A percentile compares a stretch with the other conserved stretches of the same genome.
Conservation (phyloP, 2,797 vertebrate species). For the Distichodus sexfasciatus region DNA sequence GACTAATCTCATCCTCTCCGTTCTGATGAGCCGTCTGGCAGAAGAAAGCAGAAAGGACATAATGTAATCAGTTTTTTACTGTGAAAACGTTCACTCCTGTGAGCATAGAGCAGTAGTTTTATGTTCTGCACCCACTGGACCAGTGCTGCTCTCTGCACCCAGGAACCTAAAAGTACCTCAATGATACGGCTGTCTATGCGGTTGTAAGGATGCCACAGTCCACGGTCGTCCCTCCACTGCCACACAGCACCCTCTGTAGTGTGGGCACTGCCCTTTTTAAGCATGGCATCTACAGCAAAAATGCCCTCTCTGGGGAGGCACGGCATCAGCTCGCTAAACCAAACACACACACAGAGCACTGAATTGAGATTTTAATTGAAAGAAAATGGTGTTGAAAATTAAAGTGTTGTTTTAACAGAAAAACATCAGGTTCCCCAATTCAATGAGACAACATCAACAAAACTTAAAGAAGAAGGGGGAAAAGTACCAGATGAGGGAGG, state of each 20-base stretch:
- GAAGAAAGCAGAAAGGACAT: conserved; percentile 57
- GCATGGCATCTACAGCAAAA: conserved; percentile 97
- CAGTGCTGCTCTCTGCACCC: too few species aligned
- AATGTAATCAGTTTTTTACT: too few species aligned
- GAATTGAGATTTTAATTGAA: too few species aligned
- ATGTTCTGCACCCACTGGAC: background rate
- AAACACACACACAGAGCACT: conserved; percentile 8
- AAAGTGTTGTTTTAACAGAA: too few species aligned
- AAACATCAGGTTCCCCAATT: too few species aligned
- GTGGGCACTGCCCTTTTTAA: conserved; percentile 97
- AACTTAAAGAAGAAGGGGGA: background rate
- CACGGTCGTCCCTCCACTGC: conserved; percentile 98
- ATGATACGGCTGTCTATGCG: conserved; percentile 99
- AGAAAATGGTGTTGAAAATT: too few species aligned
- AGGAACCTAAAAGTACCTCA: conserved; percentile 78
- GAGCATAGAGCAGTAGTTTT: too few species aligned
- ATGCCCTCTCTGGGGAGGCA: conserved; percentile 98
- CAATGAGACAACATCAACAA: background rate
- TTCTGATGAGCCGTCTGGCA: conserved; percentile 97
- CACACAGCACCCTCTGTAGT: conserved; percentile 97
- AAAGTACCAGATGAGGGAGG: conserved; percentile 97
- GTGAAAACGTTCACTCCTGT: too few species aligned
- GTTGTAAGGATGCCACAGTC: conserved; percentile 98
- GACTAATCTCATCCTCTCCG: conserved; percentile 98
- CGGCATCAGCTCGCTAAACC: conserved; percentile 93